Base-by-base conservation (phyloP, 2,888 invertebrate genomes). In the Empis livida region DNA sequence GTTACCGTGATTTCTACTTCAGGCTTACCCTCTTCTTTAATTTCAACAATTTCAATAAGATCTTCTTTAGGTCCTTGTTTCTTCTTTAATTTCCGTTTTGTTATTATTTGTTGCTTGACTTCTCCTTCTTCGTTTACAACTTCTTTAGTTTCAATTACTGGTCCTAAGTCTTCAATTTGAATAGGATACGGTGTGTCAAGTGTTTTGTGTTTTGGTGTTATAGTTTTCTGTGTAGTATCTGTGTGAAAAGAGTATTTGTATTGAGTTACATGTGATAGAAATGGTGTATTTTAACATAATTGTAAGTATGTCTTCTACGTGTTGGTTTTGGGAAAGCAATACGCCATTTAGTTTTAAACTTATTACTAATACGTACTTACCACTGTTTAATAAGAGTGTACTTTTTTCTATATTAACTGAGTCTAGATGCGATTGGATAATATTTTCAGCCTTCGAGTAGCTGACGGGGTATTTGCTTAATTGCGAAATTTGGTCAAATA, bases 121-220 rank as follows among this genome's bases (percentile, higher is more conserved):
- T 49, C 48, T 27, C 58, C 48, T 20, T 46, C 41, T 49, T 47
- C 45, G 32, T 43, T 35, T 6, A 44, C n/a, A n/a, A n/a, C n/a
- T n/a, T n/a, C n/a, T n/a, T n/a, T n/a, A n/a, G n/a, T n/a, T n/a
- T n/a, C n/a, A n/a, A n/a, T n/a, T n/a, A n/a, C n/a, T n/a, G n/a
- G n/a, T n/a, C n/a, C n/a, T n/a, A n/a, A n/a, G n/a, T n/a, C n/a
- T n/a, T n/a, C n/a, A n/a, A n/a, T n/a, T n/a, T n/a, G n/a, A n/a
- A n/a, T n/a, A n/a, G n/a, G 20, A 55, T 31, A n/a, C n/a, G 40
- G 9, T 49, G 53, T 53, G 54, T 60, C 67, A 65, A 64, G 71
- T 65, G 58, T 63, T 53, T 63, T 65, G 60, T 71, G 66, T 62
- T 61, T 60, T 56, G 61, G 44, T 64, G 56, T 64, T 70, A 61